phyloP scores from a whole-genome alignment of 2,797 vertebrate genomes.

The Alfaro cultratus region DNA sequence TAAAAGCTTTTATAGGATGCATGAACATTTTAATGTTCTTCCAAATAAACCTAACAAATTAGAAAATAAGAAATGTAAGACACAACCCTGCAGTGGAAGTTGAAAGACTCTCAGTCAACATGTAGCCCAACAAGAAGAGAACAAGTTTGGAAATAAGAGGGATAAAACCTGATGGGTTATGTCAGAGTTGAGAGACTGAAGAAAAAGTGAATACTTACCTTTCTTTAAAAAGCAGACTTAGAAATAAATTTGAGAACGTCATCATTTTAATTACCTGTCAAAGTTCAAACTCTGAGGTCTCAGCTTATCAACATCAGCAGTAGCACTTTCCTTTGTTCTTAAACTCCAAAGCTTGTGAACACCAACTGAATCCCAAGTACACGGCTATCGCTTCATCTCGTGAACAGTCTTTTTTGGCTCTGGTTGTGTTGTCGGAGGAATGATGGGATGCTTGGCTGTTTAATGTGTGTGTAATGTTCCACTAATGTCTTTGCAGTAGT shows the following conservation, averaged over 20 bases:
- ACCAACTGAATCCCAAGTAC: constrained; percentile 42
- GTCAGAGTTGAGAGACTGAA: background rate
- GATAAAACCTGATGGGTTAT: background rate
- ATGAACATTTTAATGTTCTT: background rate
- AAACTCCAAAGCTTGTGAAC: constrained; percentile 32
- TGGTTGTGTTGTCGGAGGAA: constrained; percentile 53
- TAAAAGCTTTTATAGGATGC: background rate
- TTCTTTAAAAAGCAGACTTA: background rate
- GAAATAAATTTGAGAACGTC: constrained; percentile 31
- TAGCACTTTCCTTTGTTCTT: constrained; percentile 43
- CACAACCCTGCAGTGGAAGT: background rate
- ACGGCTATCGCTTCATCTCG: constrained; percentile 53
- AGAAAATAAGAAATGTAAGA: background rate
- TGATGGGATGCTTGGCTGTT: constrained; percentile 64
- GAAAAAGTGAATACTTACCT: background rate
- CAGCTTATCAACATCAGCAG: constrained; percentile 64
- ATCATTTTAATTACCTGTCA: constrained; percentile 28
- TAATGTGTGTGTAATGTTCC: constrained; percentile 72
- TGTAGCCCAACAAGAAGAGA: background rate
- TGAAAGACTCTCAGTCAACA: background rate
- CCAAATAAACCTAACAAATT: background rate
- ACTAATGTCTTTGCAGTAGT: constrained; percentile 66
- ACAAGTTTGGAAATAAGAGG: background rate
- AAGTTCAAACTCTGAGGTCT: constrained; percentile 32
- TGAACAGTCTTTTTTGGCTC: constrained; percentile 53